Evolutionary conservation across 2,888 invertebrate species (phyloP).

Genomic region (Pristionchus japonicus): DNA sequence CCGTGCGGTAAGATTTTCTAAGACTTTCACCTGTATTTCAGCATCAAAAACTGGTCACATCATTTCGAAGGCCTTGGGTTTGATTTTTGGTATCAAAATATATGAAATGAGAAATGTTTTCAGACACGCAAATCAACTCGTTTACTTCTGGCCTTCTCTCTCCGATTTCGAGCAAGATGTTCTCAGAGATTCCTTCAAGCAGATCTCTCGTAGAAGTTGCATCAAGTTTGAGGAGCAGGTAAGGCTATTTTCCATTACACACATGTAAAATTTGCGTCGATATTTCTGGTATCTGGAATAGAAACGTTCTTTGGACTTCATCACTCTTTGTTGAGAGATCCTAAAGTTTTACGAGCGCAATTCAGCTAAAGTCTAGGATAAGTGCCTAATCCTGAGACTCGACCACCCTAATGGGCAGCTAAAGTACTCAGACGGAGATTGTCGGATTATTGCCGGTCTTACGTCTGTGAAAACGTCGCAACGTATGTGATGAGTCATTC

Average conservation of each 20-base stretch:
- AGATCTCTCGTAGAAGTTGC: slow-evolving; percentile 70
- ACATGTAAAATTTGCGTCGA: background rate
- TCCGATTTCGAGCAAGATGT: slow-evolving; percentile 61
- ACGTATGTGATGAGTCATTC: background rate
- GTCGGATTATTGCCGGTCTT: too few relatives aligned
- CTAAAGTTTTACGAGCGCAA: background rate
- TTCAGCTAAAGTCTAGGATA: background rate
- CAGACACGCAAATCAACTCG: slow-evolving; percentile 66
- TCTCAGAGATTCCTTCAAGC: slow-evolving; percentile 66
- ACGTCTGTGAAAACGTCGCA: too few relatives aligned
- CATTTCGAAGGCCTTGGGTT: too few relatives aligned
- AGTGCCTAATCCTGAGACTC: background rate
- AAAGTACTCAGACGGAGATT: background rate
- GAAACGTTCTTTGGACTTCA: background rate
- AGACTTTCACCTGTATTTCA: too few relatives aligned
- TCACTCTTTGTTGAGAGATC: background rate
- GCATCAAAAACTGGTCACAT: too few relatives aligned
- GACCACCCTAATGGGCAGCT: background rate
- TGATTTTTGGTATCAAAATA: too few relatives aligned
- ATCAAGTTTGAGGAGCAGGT: slow-evolving; percentile 62
- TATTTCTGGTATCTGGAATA: too few relatives aligned
- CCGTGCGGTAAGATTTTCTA: slow-evolving; percentile 24
- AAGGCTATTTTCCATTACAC: background rate
- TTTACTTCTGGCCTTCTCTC: slow-evolving; percentile 73
- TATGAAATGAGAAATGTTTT: background rate